Evolutionary conservation across 2,797 vertebrate species (phyloP), one percentile per base, ranked within the genome.

Genomic region (Amblyraja radiata): DNA sequence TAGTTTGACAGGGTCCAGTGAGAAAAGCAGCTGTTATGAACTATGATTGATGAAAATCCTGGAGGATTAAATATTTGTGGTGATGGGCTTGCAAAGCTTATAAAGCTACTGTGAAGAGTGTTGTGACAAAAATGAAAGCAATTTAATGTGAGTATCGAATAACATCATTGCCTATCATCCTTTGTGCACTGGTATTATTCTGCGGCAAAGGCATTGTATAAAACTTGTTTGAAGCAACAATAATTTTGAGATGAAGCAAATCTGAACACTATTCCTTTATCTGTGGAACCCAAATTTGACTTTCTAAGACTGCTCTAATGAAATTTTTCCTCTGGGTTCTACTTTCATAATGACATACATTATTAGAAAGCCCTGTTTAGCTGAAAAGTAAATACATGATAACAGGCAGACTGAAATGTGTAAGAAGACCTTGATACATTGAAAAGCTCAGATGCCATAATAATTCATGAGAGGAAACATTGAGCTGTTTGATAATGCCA

Each of bases 111-210:
- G n/a, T 68, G 65, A 88, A 32, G 32, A 63, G 84, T 68, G 68
- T 88, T 88, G 84, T 88, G 84, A 88, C 63, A 88, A 88, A 88
- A 88, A 88, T 68, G 84, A 88, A 88, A 88, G 63, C 63, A 68
- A 68, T 88, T 32, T 88, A 65, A 68, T 63, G 36, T 88, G n/a
- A 88, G 77, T 32, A 14, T 36, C 77, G 16, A 88, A 88, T 74
- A 36, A 36, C 65, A 88, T 68, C n/a, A 88, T 88, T 9, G 36
- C n/a, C 63, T 88, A 88, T 88, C 68, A 63, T 32, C 61, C 65
- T 68, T 88, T 68, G 32, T 21, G 68, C 58, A 5, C 63, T 88
- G n/a, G 14, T 88, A 88, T 36, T 88, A 16, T 36, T 68, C 84
- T 68, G 84, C n/a, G 14, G 32, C 84, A 68, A 36, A 8, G n/a